These are phyloP conservation scores for Malurus leucopterus DNA, from an alignment of 2,797 vertebrate genomes.

Conservation along the genomic window DNA sequence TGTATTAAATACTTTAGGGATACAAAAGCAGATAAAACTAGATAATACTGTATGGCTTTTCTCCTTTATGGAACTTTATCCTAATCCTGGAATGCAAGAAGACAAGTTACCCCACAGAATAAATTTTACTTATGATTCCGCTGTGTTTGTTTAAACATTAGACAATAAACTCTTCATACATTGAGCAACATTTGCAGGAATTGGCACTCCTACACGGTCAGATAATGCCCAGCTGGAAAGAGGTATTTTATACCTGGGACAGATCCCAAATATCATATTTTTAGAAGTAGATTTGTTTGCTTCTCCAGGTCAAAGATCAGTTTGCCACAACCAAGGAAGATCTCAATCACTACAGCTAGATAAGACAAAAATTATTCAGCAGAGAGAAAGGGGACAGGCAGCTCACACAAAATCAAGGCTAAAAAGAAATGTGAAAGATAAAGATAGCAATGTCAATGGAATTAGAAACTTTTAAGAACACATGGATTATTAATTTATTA, in stretches of 20 bases:
- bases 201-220: not conserved
- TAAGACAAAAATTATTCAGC: not conserved
- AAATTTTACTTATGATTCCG: slow-evolving; percentile 4
- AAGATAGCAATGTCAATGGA: not conserved
- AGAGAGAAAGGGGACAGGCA: not conserved
- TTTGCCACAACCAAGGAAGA: not conserved
- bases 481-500: not conserved
- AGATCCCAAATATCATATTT: slow-evolving; percentile 12
- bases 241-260: slow-evolving; percentile 32
- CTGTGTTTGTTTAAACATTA: slow-evolving; percentile 35
- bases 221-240: slow-evolving; percentile 21
- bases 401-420: not conserved
- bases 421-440: not conserved
- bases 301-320: slow-evolving; percentile 38
- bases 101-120: not conserved
- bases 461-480: not conserved
- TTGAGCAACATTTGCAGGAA: not conserved
- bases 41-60: not conserved
- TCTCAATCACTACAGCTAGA: not conserved
- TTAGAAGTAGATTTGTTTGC: slow-evolving; percentile 39
- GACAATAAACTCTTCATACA: not conserved
- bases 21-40: not conserved
- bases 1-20: not conserved
- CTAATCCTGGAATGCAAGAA: not conserved
- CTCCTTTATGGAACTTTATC: not conserved